Conservation (phyloP, 2,797 vertebrate genomes). For the Fistularia commersonii region DNA sequence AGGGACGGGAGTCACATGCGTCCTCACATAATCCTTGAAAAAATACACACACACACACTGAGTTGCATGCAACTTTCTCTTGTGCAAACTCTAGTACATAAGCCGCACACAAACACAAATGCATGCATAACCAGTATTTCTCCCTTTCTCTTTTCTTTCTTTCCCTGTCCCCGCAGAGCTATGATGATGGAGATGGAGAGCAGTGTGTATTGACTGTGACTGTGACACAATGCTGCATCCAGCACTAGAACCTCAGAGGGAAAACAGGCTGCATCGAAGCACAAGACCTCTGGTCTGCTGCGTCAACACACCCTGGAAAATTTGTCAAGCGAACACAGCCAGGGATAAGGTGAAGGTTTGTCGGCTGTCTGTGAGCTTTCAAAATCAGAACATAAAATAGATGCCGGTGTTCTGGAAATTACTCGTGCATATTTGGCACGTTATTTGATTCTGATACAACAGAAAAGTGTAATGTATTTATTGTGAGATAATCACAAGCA, state of each 20-base stretch:
- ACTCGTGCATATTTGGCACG: too few relatives aligned
- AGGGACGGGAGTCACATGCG: conserved; percentile 22
- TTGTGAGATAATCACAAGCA: too few relatives aligned
- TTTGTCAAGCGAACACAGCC: conserved; percentile 22
- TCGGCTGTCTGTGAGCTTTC: conserved; percentile 14
- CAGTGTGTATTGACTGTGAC: conserved; percentile 57
- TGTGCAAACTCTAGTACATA: conserved; percentile 6
- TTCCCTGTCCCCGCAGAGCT: conserved; percentile 43
- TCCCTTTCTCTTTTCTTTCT: conserved; percentile 16
- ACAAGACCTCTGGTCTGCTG: conserved; percentile 36
- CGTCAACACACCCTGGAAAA: conserved; percentile 18
- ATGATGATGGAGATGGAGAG: conserved; percentile 62
- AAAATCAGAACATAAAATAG: neutral
- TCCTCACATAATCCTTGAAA: conserved; percentile 5
- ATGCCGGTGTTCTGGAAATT: too few relatives aligned
- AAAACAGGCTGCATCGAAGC: conserved; percentile 40
- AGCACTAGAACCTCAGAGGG: conserved; percentile 47
- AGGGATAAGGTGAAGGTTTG: conserved; percentile 17
- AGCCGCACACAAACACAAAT: conserved; percentile 6
- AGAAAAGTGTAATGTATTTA: too few relatives aligned
- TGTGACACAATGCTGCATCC: conserved; percentile 58
- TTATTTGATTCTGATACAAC: too few relatives aligned
- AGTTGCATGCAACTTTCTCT: neutral
- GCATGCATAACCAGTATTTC: conserved; percentile 22
- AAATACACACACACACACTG: conserved; percentile 16